Evolutionary conservation across 2,888 invertebrate species (phyloP), one percentile per base, ranked within the genome.

Genomic region (Euphydryas editha): DNA sequence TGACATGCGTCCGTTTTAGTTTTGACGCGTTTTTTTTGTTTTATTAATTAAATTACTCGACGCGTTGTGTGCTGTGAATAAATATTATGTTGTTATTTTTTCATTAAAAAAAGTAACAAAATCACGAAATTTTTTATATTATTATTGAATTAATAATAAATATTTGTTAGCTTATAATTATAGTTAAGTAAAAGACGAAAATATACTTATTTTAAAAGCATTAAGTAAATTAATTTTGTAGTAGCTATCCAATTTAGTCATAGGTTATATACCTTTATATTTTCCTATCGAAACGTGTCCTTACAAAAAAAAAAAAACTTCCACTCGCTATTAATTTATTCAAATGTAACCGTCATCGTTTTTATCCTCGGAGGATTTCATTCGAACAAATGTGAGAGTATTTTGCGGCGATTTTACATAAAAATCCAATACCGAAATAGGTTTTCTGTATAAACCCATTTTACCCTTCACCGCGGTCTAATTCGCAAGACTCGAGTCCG

Each of bases 31-130:
- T 88, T 44, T 42, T 5, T 13, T 42, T 44, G n/a, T 44, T 44
- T 44, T 83, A 78, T 76, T 81, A 83, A 84, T 83, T 83, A 88
- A 90, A 89, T 90, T 88, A 90, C 90, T 90, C 87, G 88, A 78
- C 71, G 72, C 74, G 78, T 78, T 79, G 83, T 80, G 82, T 81
- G 39, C 13, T 80, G 79, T 76, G 78, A 76, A n/a, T n/a, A 30
- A 7, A 76, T 81, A 88, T 90, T 88, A 88, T 84, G 89, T 89
- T 88, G 86, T 10, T 15, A 39, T 13, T 39, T 39, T 11, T 39
- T 15, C 8, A 8, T 15, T 39, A 3, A 8, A 30, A 30, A 30
- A 30, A 30, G 30, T 30, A 8, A 30, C 5, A 30, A 2, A 30
- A 30, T 2, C 8, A 30, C 4, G n/a, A n/a, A n/a, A 30, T 30